phyloP scores from a whole-genome alignment of 2,888 invertebrate genomes.

The Drosophila gaucha region DNA sequence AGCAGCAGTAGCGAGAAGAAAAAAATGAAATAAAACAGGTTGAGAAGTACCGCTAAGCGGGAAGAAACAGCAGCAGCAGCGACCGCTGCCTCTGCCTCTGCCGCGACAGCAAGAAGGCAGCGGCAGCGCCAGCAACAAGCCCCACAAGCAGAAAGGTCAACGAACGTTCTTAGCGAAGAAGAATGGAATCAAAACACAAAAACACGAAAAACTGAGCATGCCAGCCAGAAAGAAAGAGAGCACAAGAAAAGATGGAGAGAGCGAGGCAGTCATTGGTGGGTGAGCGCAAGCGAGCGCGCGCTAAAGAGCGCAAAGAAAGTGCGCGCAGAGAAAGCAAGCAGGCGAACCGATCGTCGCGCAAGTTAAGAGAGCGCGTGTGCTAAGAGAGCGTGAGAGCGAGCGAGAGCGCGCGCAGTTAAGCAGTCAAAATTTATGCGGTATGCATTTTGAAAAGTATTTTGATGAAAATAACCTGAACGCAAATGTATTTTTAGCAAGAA shows the following conservation, averaged over 20 bases:
- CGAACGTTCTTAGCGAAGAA: slow-evolving; percentile 84
- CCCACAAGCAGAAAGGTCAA: slow-evolving; percentile 77
- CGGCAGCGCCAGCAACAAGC: slow-evolving; percentile 49
- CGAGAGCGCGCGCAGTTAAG: slow-evolving; percentile 9
- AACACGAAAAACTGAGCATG: slow-evolving; percentile 73
- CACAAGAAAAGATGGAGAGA: slow-evolving; percentile 17
- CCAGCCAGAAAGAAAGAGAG: slow-evolving; percentile 41
- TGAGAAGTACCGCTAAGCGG: slow-evolving; percentile 80
- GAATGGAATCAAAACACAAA: slow-evolving; percentile 83
- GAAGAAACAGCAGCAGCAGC: slow-evolving; percentile 41
- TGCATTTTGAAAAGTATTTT: slow-evolving; percentile 58
- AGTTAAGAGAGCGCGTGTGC: background rate
- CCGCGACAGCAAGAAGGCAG: slow-evolving; percentile 12
- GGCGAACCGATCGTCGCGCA: slow-evolving; percentile 24
- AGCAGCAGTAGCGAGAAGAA: slow-evolving; percentile 22
- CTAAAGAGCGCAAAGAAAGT: slow-evolving; percentile 50
- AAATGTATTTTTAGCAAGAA: slow-evolving; percentile 57
- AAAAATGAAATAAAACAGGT: slow-evolving; percentile 72
- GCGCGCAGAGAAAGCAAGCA: slow-evolving; percentile 33
- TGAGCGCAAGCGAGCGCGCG: background rate
- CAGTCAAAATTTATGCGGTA: slow-evolving; percentile 52
- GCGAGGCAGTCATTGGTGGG: slow-evolving; percentile 3
- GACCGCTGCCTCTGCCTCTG: slow-evolving; percentile 8
- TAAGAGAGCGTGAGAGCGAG: slow-evolving; percentile 1
- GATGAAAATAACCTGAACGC: slow-evolving; percentile 45